Conservation (phyloP, 1,140 invertebrate genomes). For the Zaprionus davidi region DNA sequence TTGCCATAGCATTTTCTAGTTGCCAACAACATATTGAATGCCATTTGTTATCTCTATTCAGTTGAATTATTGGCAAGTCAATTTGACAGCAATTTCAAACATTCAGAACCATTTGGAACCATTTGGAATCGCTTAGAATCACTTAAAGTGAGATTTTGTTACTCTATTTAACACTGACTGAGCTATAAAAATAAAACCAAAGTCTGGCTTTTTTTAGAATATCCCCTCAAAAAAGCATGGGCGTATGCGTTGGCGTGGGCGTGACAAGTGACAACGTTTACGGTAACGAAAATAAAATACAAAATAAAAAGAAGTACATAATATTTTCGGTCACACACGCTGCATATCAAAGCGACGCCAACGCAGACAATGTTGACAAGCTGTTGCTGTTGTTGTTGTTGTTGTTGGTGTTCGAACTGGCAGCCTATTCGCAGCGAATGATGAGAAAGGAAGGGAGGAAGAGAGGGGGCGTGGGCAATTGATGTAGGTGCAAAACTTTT, state of each 20-base stretch:
- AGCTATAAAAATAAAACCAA: constrained; percentile 2
- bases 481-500: constrained; percentile 24
- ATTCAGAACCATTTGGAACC: not conserved
- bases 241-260: not conserved
- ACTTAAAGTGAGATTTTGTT: not conserved
- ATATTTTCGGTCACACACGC: constrained; percentile 47
- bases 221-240: not conserved
- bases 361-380: constrained; percentile 57
- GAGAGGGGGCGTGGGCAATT: not conserved
- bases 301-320: constrained; percentile 20
- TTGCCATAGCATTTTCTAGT: too few species aligned
- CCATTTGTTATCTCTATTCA: not conserved
- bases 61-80: not conserved
- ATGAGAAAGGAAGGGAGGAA: not conserved
- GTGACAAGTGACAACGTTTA: constrained; percentile 10
- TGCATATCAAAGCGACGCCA: constrained; percentile 62
- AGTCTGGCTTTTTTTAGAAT: constrained; percentile 1
- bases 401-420: constrained; percentile 24
- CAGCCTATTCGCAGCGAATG: constrained; percentile 8
- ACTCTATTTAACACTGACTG: not conserved
- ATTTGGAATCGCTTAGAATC: not conserved
- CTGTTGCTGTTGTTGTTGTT: constrained; percentile 41
- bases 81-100: not conserved
- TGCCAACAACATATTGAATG: not conserved
- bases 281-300: not conserved